phyloP scores from a whole-genome alignment of 1,140 invertebrate genomes.

The Lasaia peninsularis region DNA sequence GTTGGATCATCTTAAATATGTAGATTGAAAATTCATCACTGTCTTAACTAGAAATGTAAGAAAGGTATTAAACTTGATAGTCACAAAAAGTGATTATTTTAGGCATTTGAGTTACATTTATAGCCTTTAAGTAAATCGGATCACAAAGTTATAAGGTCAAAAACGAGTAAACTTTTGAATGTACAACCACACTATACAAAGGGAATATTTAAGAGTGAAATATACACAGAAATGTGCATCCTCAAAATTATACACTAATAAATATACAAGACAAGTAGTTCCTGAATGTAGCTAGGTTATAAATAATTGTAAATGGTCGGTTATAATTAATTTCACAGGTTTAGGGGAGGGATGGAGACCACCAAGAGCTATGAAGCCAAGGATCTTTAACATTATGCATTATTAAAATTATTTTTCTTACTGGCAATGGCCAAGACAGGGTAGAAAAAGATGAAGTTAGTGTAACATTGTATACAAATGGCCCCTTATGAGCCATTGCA shows the following conservation, averaged over 20 bases:
- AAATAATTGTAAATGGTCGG: background rate
- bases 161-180: slow-evolving; percentile 7
- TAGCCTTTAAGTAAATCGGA: slow-evolving; percentile 7
- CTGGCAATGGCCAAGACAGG: too few species aligned
- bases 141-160: slow-evolving; percentile 8
- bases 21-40: background rate
- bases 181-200: slow-evolving; percentile 48
- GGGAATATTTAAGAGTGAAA: slow-evolving; percentile 63
- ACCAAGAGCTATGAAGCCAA: too few species aligned
- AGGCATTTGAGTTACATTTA: slow-evolving; percentile 4
- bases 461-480: too few species aligned
- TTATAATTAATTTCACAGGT: too few species aligned
- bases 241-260: slow-evolving; percentile 39
- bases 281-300: slow-evolving; percentile 18
- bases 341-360: too few species aligned
- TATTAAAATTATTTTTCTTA: too few species aligned
- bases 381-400: too few species aligned
- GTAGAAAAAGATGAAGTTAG: too few species aligned
- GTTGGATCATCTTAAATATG: too few species aligned
- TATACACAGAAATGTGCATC: slow-evolving; percentile 55
- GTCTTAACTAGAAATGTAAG: slow-evolving; percentile 7
- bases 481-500: too few species aligned
- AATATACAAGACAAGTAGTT: slow-evolving; percentile 42
- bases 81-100: slow-evolving; percentile 11
- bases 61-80: slow-evolving; percentile 5